phyloP scores from a whole-genome alignment of 2,888 invertebrate genomes.

The Amorpha juglandis region DNA sequence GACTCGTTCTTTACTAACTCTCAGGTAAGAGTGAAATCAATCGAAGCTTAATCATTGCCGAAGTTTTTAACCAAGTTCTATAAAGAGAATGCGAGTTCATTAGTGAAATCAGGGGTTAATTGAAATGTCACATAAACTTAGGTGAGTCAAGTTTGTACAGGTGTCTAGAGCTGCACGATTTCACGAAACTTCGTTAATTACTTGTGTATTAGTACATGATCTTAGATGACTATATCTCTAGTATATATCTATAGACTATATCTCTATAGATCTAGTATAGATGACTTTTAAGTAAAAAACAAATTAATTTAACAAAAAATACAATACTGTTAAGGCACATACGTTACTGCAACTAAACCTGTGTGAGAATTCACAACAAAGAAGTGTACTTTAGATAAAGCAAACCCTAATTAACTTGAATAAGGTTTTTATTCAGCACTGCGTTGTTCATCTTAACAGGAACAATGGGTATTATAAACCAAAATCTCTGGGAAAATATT shows the following conservation, averaged over 20 bases:
- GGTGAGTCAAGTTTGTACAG: constrained; percentile 46
- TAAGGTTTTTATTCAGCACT: not conserved
- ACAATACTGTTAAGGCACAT: not conserved
- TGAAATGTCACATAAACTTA: constrained; percentile 66
- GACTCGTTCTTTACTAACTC: constrained; percentile 3
- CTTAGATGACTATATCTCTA: too few species aligned
- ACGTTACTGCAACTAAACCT: not conserved
- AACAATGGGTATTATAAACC: constrained; percentile 11
- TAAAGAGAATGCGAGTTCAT: constrained; percentile 56
- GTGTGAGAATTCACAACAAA: not conserved
- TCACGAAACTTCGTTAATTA: constrained; percentile 44
- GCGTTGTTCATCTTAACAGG: not conserved
- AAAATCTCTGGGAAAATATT: constrained; percentile 1
- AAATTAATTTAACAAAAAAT: constrained; percentile 5
- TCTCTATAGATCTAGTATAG: too few species aligned
- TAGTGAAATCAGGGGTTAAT: constrained; percentile 67
- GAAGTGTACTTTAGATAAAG: not conserved
- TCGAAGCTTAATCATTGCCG: constrained; percentile 45
- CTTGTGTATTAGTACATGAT: constrained; percentile 30
- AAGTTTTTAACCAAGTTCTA: constrained; percentile 62
- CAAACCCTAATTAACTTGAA: not conserved
- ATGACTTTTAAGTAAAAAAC: constrained; percentile 6
- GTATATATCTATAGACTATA: too few species aligned
- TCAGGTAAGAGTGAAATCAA: constrained; percentile 51
- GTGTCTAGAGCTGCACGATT: constrained; percentile 34